Evolutionary conservation across 2,797 vertebrate species (phyloP), one percentile per base, ranked within the genome.

Genomic region (Phataginus tricuspis): DNA sequence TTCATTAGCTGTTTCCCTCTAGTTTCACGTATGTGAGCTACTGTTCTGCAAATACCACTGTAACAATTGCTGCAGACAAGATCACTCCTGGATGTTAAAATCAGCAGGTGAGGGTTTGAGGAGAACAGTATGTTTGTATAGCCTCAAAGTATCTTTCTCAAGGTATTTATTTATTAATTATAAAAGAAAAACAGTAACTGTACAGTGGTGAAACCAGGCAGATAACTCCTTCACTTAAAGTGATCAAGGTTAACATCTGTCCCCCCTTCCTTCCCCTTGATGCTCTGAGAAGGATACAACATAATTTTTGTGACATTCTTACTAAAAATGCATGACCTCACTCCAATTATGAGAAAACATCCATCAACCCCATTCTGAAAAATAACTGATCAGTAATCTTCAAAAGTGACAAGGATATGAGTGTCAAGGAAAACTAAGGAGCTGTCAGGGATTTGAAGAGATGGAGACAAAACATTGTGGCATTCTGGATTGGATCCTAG

Each of bases 1-100:
- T 64, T 90, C 69, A 57, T 91, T 75, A 87, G 95, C 75, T 79
- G 68, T 16, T 25, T 85, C 51, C 42, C 53, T 91, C 79, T 87
- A 29, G 80, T 69, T 87, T 77, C 21, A 51, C 25, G 42, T 80
- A 15, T 68, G 21, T 45, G 42, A 80, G 49, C 10, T 77, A 31
- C 66, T 39, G 1, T 82, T 39, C 21, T 1, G n/a, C 68, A 74
- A 72, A 77, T 10, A 3, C 69, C 29, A 1, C 5, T 14, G 74
- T 45, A 0, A 10, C 57, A 29, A 27, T 63, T 45, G 31, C 53
- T 63, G 18, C n/a, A 88, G 77, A 77, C 29, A 37, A n/a, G 71
- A 42, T 51, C 55, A 34, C 69, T 1, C 4, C 31, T n/a, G n/a
- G 49, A 63, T 57, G 16, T 93, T 95, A 25, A 90, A 31, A 55